A percentile compares a stretch with the other conserved stretches of the same genome.
Conservation (phyloP, 2,113 vertebrate species). For the Pluvianellus socialis region DNA sequence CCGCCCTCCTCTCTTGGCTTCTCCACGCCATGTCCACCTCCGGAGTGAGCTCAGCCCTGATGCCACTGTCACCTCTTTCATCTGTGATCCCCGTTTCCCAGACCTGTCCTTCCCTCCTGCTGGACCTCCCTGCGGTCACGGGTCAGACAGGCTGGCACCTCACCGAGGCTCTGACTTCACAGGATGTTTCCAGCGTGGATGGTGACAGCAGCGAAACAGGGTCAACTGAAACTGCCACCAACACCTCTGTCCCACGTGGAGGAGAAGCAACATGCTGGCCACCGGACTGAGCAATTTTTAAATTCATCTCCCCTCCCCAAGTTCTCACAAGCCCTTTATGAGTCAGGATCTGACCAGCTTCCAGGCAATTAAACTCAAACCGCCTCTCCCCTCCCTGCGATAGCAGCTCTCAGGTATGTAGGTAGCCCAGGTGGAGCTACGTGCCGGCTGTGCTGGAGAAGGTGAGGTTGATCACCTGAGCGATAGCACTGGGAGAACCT, state of each 20-base stretch:
- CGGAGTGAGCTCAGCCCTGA: background rate
- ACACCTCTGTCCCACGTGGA: rapidly evolving
- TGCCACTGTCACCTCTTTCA: background rate
- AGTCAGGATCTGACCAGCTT: background rate
- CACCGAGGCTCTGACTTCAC: background rate
- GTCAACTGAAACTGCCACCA: background rate
- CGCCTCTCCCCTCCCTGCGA: background rate
- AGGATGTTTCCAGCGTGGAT: background rate
- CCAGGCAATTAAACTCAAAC: background rate
- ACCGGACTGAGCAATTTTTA: background rate
- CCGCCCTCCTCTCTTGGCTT: background rate
- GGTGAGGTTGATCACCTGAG: background rate
- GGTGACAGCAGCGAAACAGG: background rate
- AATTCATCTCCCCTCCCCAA: background rate
- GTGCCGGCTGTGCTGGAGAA: background rate
- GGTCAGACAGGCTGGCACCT: background rate
- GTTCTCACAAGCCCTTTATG: background rate
- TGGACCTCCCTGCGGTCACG: background rate
- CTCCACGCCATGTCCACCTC: background rate
- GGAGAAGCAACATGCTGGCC: background rate
- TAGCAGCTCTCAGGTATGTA: background rate
- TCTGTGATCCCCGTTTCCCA: background rate
- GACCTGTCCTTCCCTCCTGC: background rate
- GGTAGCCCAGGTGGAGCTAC: background rate
- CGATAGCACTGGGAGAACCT: background rate